Conservation (phyloP, 2,888 invertebrate genomes). For the Baronia brevicornis region DNA sequence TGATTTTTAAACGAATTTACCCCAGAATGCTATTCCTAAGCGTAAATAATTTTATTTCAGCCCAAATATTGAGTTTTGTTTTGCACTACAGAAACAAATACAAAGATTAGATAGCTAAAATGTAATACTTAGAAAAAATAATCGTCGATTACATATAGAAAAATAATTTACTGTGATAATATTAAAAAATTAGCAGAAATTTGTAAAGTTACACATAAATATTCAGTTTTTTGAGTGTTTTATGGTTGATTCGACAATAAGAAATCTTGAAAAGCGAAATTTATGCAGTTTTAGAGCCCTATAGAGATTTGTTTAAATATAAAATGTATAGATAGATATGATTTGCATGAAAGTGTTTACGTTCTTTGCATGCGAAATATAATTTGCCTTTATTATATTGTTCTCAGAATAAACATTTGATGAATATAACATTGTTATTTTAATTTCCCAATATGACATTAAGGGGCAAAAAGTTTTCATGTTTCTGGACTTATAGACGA, state of each 20-base stretch:
- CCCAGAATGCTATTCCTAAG: too few species aligned
- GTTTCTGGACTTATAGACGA: background rate
- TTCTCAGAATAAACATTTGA: conserved; percentile 30
- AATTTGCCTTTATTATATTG: conserved; percentile 37
- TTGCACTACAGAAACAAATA: too few species aligned
- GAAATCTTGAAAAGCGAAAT: background rate
- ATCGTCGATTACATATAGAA: too few species aligned
- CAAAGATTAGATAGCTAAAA: too few species aligned
- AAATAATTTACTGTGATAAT: background rate
- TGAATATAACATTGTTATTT: conserved; percentile 13
- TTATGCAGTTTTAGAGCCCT: conserved; percentile 18
- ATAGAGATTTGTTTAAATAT: conserved; percentile 32
- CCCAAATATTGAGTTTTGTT: too few species aligned
- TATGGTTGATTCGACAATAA: background rate
- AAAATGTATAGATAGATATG: conserved; percentile 43
- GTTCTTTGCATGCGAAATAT: conserved; percentile 58
- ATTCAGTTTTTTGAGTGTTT: background rate
- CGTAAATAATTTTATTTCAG: too few species aligned
- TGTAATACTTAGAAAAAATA: too few species aligned
- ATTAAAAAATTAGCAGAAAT: background rate
- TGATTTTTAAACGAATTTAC: too few species aligned
- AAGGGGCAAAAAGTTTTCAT: too few species aligned
- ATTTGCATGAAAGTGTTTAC: conserved; percentile 65
- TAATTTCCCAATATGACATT: background rate
- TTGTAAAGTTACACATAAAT: background rate